Evolutionary conservation across 2,113 vertebrate species (phyloP).

Genomic region (Cichladusa arquata): DNA sequence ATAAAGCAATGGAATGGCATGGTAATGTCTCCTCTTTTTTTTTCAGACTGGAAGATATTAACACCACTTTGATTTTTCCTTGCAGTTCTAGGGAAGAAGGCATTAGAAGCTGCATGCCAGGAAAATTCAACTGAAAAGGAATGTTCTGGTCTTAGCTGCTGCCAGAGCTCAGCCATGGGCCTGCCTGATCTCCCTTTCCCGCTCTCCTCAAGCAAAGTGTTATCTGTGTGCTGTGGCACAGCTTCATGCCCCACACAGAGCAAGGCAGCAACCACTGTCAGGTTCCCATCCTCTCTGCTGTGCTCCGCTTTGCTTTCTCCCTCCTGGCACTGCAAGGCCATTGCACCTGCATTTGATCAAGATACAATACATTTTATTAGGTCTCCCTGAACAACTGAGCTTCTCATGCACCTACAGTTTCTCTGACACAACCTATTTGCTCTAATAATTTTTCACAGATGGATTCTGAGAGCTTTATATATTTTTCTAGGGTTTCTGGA

Average conservation of each 20-base stretch:
- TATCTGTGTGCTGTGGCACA: background rate
- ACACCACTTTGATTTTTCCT: constrained; percentile 15
- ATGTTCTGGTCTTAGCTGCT: constrained; percentile 13
- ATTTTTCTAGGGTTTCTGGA: background rate
- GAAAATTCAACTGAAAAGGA: constrained; percentile 29
- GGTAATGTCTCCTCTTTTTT: background rate
- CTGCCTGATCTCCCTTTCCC: background rate
- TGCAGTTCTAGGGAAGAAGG: background rate
- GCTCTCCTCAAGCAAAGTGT: background rate
- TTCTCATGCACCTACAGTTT: accelerated
- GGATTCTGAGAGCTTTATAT: background rate
- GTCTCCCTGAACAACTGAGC: background rate
- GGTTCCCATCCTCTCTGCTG: background rate
- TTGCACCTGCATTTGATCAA: background rate
- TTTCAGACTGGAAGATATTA: background rate
- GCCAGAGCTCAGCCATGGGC: background rate
- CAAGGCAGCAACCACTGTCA: background rate
- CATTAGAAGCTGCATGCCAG: constrained; percentile 1
- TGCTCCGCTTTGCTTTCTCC: background rate
- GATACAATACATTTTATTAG: background rate
- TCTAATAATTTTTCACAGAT: background rate
- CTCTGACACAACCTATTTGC: background rate
- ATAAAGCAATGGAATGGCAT: constrained; percentile 6
- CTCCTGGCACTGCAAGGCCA: background rate
- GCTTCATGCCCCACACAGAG: background rate